Conservation (phyloP, 2,797 vertebrate genomes). For the Cynopterus sphinx region DNA sequence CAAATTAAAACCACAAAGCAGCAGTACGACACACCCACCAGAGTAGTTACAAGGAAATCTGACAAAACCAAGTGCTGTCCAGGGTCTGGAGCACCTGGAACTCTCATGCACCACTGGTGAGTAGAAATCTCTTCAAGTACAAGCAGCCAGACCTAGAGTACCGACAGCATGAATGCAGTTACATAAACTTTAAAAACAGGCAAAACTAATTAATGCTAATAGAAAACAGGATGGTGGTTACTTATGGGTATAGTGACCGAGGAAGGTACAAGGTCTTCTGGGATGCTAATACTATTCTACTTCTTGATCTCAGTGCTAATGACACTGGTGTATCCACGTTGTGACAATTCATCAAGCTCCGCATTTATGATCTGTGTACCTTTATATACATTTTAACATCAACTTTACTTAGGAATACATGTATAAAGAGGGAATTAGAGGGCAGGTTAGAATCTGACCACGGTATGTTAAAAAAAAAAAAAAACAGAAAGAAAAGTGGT, state of each 20-base stretch:
- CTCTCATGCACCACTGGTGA: rapidly evolving
- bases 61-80: neutral
- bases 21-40: neutral
- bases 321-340: neutral
- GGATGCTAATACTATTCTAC: neutral
- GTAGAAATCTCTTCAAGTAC: neutral
- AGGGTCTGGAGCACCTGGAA: neutral
- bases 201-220: neutral
- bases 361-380: neutral
- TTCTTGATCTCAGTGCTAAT: neutral
- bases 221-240: neutral
- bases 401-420: neutral
- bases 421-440: neutral
- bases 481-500: neutral
- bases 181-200: neutral
- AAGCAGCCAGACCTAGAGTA: neutral
- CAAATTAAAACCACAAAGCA: neutral
- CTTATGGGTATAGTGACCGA: neutral
- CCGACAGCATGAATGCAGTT: neutral
- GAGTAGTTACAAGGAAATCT: neutral
- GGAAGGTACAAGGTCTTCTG: neutral
- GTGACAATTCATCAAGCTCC: neutral
- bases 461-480: neutral
- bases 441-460: neutral
- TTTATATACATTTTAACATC: neutral